Percentiles rank a stretch among this genome's conserved stretches.
Evolutionary conservation across 2,888 invertebrate genomes (phyloP).

Genomic region (Ceramica pisi): DNA sequence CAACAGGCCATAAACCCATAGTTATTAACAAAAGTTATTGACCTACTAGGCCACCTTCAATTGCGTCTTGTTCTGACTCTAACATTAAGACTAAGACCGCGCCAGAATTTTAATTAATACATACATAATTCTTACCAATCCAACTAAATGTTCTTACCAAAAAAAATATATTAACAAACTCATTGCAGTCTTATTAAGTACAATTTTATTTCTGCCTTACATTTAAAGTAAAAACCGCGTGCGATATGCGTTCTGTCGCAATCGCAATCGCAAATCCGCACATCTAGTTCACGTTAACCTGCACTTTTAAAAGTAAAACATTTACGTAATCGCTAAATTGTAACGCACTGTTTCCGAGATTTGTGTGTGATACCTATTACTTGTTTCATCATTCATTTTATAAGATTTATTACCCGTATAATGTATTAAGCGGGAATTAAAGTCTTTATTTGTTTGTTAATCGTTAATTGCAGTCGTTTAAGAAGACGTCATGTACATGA

Average conservation of each 20-base stretch:
- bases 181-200: neutral
- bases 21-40: slow-evolving; percentile 1
- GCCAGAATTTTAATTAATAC: slow-evolving; percentile 22
- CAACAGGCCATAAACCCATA: neutral
- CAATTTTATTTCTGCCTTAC: slow-evolving; percentile 22
- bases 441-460: slow-evolving; percentile 14
- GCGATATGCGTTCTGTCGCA: slow-evolving; percentile 50
- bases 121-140: slow-evolving; percentile 1
- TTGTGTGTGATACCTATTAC: slow-evolving; percentile 36
- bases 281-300: slow-evolving; percentile 45
- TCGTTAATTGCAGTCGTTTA: slow-evolving; percentile 12
- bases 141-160: neutral
- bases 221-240: slow-evolving; percentile 33
- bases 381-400: slow-evolving; percentile 33
- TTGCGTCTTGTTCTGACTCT: neutral
- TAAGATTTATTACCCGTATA: slow-evolving; percentile 24
- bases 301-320: slow-evolving; percentile 56
- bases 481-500: neutral
- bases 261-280: slow-evolving; percentile 52
- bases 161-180: slow-evolving; percentile 23
- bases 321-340: slow-evolving; percentile 56
- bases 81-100: neutral
- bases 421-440: slow-evolving; percentile 27
- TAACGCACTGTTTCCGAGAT: slow-evolving; percentile 67
- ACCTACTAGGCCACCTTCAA: neutral